Base-by-base conservation (phyloP, 1,140 invertebrate species). In the Mylabris phalerata region DNA sequence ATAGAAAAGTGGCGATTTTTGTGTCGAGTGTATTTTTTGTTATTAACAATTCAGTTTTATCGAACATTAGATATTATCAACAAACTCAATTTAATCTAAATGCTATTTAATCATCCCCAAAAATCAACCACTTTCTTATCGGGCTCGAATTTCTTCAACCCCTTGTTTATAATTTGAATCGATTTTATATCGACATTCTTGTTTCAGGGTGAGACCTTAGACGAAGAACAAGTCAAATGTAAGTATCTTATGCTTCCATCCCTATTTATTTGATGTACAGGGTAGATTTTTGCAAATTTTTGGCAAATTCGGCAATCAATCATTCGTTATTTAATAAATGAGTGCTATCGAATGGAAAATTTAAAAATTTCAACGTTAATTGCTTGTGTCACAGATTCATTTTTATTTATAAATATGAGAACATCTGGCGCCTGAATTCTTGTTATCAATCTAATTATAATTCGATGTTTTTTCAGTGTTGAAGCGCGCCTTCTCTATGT, bases 401-500 rank as follows among this genome's bases (percentile, higher is more conserved):
- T 42, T 42, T 42, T 42, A 42, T 42, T n/a, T 10, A n/a, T 9
- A 7, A 42, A 42, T 51, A 6, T 13, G 49, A 24, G n/a, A 50
- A 39, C 48, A 50, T 50, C 48, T 50, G 48, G 48, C 48, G 48
- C 48, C 48, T 39, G 48, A 50, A 50, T 50, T 50, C 48, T 50
- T 50, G 43, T 6, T 5, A 24, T 9, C 4, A 45, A 6, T 45
- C 43, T 13, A 45, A 32, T 19, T 47, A 25, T 32, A 52, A 24
- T 47, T 48, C 13, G 38, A 9, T 39, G 39, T 60, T 49, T 50
- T 70, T 67, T 3, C 73, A 87, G 85, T 86, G 80, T 78, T 87
- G 27, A 78, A 79, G 57, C 79, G 84, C 59, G 86, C 85, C 5
- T 89, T 89, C 74, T 81, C 83, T 65, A 88, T 88, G 86, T 89